These are phyloP conservation scores for Zosterops japonicus DNA, from an alignment of 2,113 vertebrate genomes.

Conservation along the genomic window DNA sequence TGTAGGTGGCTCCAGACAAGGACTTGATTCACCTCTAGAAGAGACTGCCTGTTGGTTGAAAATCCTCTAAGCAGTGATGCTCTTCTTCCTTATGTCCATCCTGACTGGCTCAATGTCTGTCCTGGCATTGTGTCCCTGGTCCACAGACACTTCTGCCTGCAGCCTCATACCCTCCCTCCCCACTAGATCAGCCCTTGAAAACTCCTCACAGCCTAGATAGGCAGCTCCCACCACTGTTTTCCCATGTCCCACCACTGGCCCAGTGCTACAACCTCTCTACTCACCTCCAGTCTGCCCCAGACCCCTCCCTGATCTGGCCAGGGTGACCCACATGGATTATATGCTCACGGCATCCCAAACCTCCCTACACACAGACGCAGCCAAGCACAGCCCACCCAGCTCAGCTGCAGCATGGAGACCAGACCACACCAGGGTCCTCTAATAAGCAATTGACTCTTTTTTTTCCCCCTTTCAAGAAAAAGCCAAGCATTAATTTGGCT, in stretches of 20 bases:
- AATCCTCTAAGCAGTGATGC: background rate
- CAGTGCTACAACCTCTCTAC: background rate
- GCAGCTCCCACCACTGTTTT: background rate
- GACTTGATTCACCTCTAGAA: background rate
- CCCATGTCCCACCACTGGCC: background rate
- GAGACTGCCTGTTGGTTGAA: background rate
- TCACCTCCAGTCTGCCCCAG: background rate
- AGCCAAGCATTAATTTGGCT: slow-evolving; percentile 66
- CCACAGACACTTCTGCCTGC: background rate
- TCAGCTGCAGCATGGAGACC: background rate
- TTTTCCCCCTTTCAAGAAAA: slow-evolving; percentile 59
- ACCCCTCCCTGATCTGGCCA: background rate
- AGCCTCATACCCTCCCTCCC: background rate
- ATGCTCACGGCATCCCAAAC: background rate
- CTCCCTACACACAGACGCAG: rapidly evolving
- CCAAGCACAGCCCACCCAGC: background rate
- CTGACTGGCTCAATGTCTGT: background rate
- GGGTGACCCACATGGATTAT: background rate
- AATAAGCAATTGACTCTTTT: slow-evolving; percentile 63
- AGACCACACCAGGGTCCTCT: slow-evolving; percentile 15
- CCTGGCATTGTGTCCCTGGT: background rate
- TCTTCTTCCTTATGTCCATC: background rate
- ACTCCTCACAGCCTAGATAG: background rate
- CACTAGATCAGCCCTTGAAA: background rate
- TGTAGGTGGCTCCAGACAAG: background rate